Evolutionary conservation across 2,888 invertebrate genomes (phyloP), one percentile per base, ranked within the genome.

Genomic region (Eupithecia pulchellata): DNA sequence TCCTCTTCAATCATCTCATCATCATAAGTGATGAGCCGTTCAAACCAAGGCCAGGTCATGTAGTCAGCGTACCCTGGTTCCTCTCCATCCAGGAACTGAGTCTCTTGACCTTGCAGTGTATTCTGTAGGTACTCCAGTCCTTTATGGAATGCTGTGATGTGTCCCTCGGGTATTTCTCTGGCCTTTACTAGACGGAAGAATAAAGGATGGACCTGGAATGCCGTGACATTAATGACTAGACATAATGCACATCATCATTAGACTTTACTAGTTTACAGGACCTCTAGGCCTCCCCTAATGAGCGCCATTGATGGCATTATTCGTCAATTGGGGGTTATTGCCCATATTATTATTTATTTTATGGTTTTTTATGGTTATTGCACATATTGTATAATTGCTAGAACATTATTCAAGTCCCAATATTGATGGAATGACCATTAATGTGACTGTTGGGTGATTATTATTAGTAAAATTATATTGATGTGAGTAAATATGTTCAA

Each of bases 1-100:
- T 88, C 87, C 63, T 95, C 17, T 25, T 29, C 95, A 76, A 96
- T 90, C 71, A 88, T 89, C 17, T 94, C 94, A 25, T 95, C 92
- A 58, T 95, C 83, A 74, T 92, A 84, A 0, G 66, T 34, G 3
- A 95, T 93, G 0, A 96, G 82, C 78, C 96, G 92, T 87, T 97
- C 97, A 79, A 97, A 96, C 97, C 97, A 97, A 0, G 97, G 97
- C 97, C 97, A 97, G 78, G 97, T 96, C 97, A 97, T 97, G 79
- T 97, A 96, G 84, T 98, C 97, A 25, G 96, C 90, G 95, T 96
- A 97, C 14, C 97, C 97, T 0, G 97, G 97, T 71, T 95, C 95
- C 5, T 82, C 89, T 0, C 97, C 97, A 62, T 82, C 87, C 74
- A 97, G 95, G 82, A 95, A 97, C 47, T 91, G 90, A 0, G 95